These are phyloP conservation scores for Melanogrammus aeglefinus DNA, from an alignment of 2,797 vertebrate species.

Conservation along the genomic window DNA sequence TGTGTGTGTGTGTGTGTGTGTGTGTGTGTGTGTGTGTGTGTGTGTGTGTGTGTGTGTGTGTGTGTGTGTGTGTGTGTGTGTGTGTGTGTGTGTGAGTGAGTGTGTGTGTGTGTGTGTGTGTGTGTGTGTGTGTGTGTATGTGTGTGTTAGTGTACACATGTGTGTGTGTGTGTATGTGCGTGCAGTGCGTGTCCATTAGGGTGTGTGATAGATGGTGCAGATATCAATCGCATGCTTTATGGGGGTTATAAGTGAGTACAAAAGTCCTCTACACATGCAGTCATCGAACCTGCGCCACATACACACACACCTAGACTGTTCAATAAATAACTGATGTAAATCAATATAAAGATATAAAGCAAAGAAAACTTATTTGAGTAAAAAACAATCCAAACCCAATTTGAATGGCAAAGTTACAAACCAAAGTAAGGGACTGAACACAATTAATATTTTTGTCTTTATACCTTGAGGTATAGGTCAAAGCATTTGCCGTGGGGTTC, in stretches of 20 bases:
- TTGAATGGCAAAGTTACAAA: background rate
- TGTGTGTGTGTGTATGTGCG: background rate
- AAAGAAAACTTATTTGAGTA: background rate
- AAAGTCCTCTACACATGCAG: slow-evolving; percentile 47
- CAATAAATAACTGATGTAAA: background rate
- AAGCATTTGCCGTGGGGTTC: background rate
- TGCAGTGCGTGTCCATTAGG: background rate
- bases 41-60: background rate
- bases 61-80: background rate
- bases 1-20: background rate
- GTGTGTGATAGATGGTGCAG: slow-evolving; percentile 32
- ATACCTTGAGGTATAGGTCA: background rate
- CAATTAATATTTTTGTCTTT: no score
- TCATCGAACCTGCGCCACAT: background rate
- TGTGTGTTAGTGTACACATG: no score
- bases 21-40: background rate
- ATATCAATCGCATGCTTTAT: slow-evolving; percentile 50
- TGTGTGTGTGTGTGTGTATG: background rate
- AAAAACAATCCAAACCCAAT: background rate
- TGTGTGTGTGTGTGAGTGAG: background rate
- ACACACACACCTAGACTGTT: background rate
- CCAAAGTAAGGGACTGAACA: no score
- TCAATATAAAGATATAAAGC: background rate
- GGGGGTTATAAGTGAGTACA: slow-evolving; percentile 59
- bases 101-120: slow-evolving; percentile 6